Conservation (phyloP, 2,797 vertebrate genomes). For the Columba guinea region DNA sequence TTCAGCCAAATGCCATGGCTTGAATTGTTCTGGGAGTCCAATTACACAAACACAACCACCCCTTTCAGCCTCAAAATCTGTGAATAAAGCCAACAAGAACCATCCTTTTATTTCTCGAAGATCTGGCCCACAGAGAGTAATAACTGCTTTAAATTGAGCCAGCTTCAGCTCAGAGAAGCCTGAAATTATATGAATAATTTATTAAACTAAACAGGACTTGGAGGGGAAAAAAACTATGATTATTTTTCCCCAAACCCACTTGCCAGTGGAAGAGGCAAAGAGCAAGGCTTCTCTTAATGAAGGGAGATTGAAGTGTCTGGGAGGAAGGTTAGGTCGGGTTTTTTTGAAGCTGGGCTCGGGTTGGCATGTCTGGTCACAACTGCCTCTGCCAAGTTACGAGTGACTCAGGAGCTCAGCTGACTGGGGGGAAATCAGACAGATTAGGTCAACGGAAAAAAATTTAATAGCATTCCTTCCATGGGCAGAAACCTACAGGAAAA, state of each 20-base stretch:
- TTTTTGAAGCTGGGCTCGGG: neutral
- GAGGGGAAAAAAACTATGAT: neutral
- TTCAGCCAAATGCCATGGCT: neutral
- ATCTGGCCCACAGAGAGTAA: neutral
- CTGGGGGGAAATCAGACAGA: neutral
- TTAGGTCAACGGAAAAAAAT: neutral
- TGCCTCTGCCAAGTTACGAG: neutral
- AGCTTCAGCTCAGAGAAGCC: neutral
- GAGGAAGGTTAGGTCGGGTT: neutral
- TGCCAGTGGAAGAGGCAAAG: neutral
- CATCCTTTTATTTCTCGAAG: neutral
- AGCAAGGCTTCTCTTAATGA: neutral
- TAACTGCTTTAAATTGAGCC: neutral
- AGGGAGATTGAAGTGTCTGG: neutral
- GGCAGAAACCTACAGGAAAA: neutral
- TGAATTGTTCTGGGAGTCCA: neutral
- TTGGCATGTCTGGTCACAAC: neutral
- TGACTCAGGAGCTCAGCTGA: neutral
- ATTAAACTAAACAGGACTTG: neutral
- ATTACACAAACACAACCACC: neutral
- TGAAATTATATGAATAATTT: neutral
- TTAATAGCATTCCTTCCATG: neutral
- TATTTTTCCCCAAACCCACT: neutral
- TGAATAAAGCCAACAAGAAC: neutral
- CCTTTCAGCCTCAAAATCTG: neutral